phyloP scores from a whole-genome alignment of 2,113 vertebrate genomes.

The Cyprinodon brontotheroides region DNA sequence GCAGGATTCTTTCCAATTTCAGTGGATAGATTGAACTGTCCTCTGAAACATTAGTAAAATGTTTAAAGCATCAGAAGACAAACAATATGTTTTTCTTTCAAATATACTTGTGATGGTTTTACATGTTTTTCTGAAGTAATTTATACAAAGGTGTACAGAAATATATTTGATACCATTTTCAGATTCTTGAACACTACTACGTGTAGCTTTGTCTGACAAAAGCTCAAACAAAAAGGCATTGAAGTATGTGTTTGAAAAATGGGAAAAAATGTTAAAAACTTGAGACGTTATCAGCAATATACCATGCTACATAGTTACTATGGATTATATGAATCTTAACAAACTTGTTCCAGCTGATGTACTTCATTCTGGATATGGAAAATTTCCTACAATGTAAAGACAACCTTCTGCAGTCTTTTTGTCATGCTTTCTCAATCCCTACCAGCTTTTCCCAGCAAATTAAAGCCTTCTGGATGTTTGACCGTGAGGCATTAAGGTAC shows the following conservation, averaged over 20 bases:
- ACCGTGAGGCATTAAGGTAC: neutral
- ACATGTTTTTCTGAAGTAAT: neutral
- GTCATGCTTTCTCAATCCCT: conserved; percentile 60
- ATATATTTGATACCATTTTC: no score
- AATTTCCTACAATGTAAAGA: conserved; percentile 54
- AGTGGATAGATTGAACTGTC: no score
- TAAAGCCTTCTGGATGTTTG: conserved; percentile 58
- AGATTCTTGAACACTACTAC: neutral
- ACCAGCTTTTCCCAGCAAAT: conserved; percentile 59
- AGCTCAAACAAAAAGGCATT: neutral
- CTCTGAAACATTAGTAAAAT: no score
- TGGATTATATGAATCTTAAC: neutral
- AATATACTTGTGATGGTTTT: no score
- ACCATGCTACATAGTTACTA: neutral
- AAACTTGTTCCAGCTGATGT: conserved; percentile 35
- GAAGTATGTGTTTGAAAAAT: neutral
- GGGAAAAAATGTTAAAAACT: neutral
- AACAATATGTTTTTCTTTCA: no score
- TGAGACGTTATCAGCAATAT: no score
- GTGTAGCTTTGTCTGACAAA: neutral
- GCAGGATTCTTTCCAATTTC: no score
- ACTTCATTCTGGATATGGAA: conserved; percentile 69
- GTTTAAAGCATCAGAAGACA: neutral
- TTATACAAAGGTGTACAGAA: no score
- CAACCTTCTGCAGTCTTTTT: conserved; percentile 68